Evolutionary conservation across 2,888 invertebrate species (phyloP).

Genomic region (Eustalomyia histrio): DNA sequence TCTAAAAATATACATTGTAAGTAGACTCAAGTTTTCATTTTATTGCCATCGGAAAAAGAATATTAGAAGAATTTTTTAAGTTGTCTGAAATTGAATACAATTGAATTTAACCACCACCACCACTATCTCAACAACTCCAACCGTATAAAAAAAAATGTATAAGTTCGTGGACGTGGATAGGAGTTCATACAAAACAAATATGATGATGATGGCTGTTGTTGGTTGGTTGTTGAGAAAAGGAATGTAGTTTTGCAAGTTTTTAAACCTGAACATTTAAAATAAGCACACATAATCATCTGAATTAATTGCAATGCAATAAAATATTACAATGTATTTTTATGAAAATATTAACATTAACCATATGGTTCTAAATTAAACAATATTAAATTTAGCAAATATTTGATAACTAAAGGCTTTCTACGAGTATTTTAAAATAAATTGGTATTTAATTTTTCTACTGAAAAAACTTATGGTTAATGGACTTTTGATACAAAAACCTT

Average conservation of each 20-base stretch:
- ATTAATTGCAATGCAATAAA: constrained; percentile 8
- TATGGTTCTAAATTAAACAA: background rate
- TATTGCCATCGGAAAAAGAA: background rate
- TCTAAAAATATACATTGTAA: constrained; percentile 20
- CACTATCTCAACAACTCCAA: background rate
- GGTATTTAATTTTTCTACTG: no score
- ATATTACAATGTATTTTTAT: background rate
- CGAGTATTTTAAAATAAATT: no score
- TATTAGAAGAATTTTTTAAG: background rate
- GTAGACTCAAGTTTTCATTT: background rate
- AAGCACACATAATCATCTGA: constrained; percentile 12
- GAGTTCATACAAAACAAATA: constrained; percentile 24
- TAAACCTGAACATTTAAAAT: constrained; percentile 47
- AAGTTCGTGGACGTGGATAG: background rate
- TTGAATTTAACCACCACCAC: background rate
- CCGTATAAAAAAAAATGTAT: background rate
- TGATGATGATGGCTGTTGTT: background rate
- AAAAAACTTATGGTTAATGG: no score
- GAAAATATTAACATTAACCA: background rate
- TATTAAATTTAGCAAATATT: no score
- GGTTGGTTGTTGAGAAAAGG: constrained; percentile 65
- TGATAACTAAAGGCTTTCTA: no score
- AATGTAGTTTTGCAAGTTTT: constrained; percentile 74
- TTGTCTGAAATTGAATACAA: constrained; percentile 2
- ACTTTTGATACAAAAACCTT: no score